Evolutionary conservation across 2,113 vertebrate genomes (phyloP).

Genomic region (Amphiprion ocellaris): DNA sequence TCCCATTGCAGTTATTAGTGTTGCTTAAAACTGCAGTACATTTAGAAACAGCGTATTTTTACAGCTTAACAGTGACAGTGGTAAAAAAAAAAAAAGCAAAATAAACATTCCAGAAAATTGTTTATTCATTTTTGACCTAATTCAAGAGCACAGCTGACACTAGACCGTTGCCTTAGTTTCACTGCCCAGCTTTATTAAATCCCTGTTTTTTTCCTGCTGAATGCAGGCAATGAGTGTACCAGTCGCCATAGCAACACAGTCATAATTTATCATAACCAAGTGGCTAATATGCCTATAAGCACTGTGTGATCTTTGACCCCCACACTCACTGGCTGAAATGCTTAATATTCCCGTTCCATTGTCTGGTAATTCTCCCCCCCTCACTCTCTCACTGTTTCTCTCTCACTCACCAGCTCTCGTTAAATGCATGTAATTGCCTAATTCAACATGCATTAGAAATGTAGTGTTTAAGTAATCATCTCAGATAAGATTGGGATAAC

Average conservation of each 20-base stretch:
- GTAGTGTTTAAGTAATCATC: conserved; percentile 82
- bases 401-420: conserved; percentile 64
- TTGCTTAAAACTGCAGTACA: not conserved
- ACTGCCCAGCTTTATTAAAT: conserved; percentile 51
- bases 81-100: not conserved
- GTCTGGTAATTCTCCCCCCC: conserved; percentile 64
- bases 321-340: conserved; percentile 76
- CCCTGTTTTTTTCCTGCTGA: conserved; percentile 19
- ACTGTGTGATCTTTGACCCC: conserved; percentile 78
- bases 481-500: conserved; percentile 80
- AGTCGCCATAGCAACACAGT: conserved; percentile 78
- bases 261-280: conserved; percentile 84
- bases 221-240: conserved; percentile 37
- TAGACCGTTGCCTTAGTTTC: conserved; percentile 26
- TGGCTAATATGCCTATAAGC: conserved; percentile 84
- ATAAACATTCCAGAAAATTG: not conserved
- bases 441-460: conserved; percentile 85
- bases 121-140: conserved; percentile 28
- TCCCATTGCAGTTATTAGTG: not conserved
- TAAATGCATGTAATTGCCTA: conserved; percentile 82
- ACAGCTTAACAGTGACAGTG: not conserved
- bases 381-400: conserved; percentile 28
- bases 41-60: no score
- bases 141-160: conserved; percentile 20
- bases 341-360: conserved; percentile 80